Percentiles rank a stretch among this genome's conserved stretches.
These are phyloP conservation scores for Drosophila ananassae DNA, from an alignment of 1,140 invertebrate species.

Conservation along the genomic window DNA sequence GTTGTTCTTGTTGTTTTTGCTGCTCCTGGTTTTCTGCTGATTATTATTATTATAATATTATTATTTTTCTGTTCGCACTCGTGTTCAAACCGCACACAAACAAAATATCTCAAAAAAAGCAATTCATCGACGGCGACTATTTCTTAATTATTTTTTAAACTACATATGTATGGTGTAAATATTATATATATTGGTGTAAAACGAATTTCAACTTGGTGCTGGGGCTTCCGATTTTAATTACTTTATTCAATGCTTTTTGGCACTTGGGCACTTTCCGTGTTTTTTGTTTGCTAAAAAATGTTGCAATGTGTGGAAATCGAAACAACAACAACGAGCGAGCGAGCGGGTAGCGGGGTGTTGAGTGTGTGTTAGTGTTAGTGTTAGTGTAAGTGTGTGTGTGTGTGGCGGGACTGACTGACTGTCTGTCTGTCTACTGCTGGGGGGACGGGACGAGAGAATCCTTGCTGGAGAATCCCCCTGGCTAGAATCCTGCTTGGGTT, in stretches of 20 bases:
- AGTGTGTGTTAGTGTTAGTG: background rate
- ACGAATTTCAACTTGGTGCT: background rate
- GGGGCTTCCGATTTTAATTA: background rate
- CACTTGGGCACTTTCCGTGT: slow-evolving; percentile 35
- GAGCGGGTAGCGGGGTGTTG: background rate
- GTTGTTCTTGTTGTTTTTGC: slow-evolving; percentile 13
- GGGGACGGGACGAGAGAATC: slow-evolving; percentile 2
- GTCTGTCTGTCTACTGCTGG: slow-evolving; percentile 1
- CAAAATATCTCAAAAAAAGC: slow-evolving; percentile 41
- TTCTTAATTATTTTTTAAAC: background rate
- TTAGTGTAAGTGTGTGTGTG: background rate
- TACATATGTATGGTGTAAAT: too few relatives aligned
- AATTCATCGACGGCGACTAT: background rate
- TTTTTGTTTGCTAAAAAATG: slow-evolving; percentile 13
- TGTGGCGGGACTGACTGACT: slow-evolving; percentile 5
- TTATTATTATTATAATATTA: slow-evolving; percentile 15
- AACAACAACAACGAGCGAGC: slow-evolving; percentile 26
- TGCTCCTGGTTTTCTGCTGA: slow-evolving; percentile 11
- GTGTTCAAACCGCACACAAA: slow-evolving; percentile 41
- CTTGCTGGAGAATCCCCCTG: slow-evolving; percentile 7
- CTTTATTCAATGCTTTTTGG: slow-evolving; percentile 10
- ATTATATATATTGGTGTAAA: background rate
- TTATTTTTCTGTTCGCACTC: slow-evolving; percentile 41
- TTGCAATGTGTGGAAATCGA: slow-evolving; percentile 25
- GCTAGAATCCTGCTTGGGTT: slow-evolving; percentile 21